These are phyloP conservation scores for Lobophora halterata DNA, from an alignment of 2,888 invertebrate genomes.

Conservation along the genomic window DNA sequence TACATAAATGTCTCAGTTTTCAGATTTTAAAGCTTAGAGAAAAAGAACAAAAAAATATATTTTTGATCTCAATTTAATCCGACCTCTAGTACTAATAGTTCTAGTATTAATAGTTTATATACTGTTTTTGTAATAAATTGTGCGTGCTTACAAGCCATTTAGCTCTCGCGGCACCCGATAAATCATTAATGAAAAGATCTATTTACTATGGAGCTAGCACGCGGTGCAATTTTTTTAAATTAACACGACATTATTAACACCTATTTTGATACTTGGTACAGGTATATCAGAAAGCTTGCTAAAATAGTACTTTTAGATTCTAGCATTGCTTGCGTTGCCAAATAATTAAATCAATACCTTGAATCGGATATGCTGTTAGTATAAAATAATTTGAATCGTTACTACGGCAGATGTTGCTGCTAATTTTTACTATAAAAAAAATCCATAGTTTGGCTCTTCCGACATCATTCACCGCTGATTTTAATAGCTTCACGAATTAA, in stretches of 20 bases:
- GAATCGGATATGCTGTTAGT: neutral
- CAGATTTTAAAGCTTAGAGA: no score
- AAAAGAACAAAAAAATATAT: no score
- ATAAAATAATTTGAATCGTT: slow-evolving; percentile 2
- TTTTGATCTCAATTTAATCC: no score
- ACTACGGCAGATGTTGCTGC: neutral
- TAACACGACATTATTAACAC: neutral
- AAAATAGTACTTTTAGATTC: neutral
- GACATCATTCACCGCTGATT: slow-evolving; percentile 57
- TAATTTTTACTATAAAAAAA: slow-evolving; percentile 6
- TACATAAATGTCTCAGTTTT: no score
- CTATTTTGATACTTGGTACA: neutral
- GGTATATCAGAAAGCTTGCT: no score
- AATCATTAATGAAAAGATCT: slow-evolving; percentile 39
- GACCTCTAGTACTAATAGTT: no score
- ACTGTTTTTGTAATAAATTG: slow-evolving; percentile 12
- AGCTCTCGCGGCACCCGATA: slow-evolving; percentile 45
- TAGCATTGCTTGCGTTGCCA: no score
- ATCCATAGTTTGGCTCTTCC: slow-evolving; percentile 37
- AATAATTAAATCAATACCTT: no score
- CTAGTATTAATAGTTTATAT: neutral
- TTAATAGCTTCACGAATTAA: slow-evolving; percentile 74
- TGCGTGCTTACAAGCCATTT: slow-evolving; percentile 35
- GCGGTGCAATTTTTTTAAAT: slow-evolving; percentile 10
- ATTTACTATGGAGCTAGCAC: slow-evolving; percentile 27